Evolutionary conservation across 2,113 vertebrate species (phyloP).

Genomic region (Sus scrofa): T2T-Sscrofa CM000823.6:23374001-23374500

Average conservation of each 20-base stretch:
- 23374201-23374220: neutral
- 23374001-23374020: neutral
- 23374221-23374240: neutral
- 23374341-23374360: conserved; percentile 85
- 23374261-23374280: conserved; percentile 94
- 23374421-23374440: neutral
- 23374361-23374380: neutral
- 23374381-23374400: neutral
- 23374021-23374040: neutral
- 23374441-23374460: neutral
- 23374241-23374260: conserved; percentile 87
- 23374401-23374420: neutral
- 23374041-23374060: too few relatives aligned
- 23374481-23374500: neutral
- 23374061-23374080: too few relatives aligned
- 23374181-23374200: neutral
- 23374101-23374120: neutral
- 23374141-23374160: neutral
- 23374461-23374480: neutral
- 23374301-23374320: conserved; percentile 93
- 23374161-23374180: neutral
- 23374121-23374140: neutral
- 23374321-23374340: conserved; percentile 97
- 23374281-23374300: conserved; percentile 91
- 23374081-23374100: neutral